A percentile compares a stretch with the other conserved stretches of the same genome.
Evolutionary conservation across 2,797 vertebrate species (phyloP).

Genomic region (Chanos chanos): DNA sequence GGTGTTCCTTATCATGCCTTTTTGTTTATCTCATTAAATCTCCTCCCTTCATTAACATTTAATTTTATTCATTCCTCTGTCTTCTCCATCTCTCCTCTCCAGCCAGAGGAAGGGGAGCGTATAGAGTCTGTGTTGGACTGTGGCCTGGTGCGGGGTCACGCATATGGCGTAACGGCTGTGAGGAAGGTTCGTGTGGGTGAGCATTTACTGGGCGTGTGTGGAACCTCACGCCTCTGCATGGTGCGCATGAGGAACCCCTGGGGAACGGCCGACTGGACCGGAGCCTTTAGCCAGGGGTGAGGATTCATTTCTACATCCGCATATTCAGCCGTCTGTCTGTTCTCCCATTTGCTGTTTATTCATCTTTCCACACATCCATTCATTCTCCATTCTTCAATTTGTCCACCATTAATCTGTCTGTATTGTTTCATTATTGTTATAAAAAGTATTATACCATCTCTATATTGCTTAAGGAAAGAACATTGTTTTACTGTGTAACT

Average conservation of each 20-base stretch:
- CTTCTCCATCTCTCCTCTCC: not conserved
- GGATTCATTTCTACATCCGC: constrained; percentile 1
- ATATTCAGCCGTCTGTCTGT: no score
- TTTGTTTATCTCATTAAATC: not conserved
- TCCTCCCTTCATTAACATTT: no score
- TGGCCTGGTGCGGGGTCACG: constrained; percentile 77
- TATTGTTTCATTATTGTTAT: no score
- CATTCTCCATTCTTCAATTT: no score
- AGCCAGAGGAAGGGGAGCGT: constrained; percentile 73
- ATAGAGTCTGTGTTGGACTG: constrained; percentile 75
- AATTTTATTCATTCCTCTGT: not conserved
- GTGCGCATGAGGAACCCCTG: constrained; percentile 80
- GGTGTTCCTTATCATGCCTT: not conserved
- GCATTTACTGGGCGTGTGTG: constrained; percentile 38
- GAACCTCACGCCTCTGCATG: constrained; percentile 61
- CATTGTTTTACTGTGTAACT: no score
- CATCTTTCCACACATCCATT: no score
- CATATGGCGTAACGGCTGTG: constrained; percentile 76
- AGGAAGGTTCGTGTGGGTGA: constrained; percentile 62
- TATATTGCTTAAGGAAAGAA: no score
- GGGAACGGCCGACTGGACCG: constrained; percentile 78
- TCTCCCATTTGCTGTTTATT: no score
- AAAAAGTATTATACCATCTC: no score
- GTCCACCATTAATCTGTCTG: no score
- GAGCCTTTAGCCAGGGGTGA: constrained; percentile 79